phyloP scores from a whole-genome alignment of 37 sponge, comb jelly and placozoan species.

The Haliclona indistincta region DNA sequence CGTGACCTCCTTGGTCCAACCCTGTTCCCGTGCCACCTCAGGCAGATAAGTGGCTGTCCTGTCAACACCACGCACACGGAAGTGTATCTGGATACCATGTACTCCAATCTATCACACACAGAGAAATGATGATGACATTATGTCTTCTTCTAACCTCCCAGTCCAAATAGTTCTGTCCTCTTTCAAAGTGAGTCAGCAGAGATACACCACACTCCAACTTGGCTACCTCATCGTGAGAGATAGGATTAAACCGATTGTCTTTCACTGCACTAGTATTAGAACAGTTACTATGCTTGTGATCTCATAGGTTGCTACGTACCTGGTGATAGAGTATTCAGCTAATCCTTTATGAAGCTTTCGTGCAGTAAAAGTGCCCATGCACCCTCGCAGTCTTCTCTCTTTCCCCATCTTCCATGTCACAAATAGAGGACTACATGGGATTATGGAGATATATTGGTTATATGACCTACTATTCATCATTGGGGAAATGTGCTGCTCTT shows the following conservation, averaged over 20 bases:
- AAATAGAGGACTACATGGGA: conserved; percentile 83
- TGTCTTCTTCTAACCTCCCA: conserved; percentile 82
- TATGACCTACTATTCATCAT: conserved; percentile 73
- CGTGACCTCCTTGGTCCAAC: conserved; percentile 88
- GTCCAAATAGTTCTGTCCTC: conserved; percentile 74
- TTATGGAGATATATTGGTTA: not conserved
- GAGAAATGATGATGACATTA: conserved; percentile 2
- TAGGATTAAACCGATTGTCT: conserved; percentile 92
- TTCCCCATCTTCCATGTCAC: conserved; percentile 95
- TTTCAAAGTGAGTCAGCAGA: conserved; percentile 88
- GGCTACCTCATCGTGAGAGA: conserved; percentile 76
- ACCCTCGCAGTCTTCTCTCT: conserved; percentile 83
- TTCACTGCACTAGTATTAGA: conserved; percentile 89
- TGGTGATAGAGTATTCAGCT: conserved; percentile 89
- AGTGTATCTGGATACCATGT: conserved; percentile 97
- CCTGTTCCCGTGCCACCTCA: conserved; percentile 95
- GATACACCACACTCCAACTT: conserved; percentile 88
- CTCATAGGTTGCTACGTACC: conserved; percentile 44
- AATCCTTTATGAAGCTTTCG: conserved; percentile 86
- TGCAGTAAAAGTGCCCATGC: conserved; percentile 96
- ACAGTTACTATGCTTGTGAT: not conserved
- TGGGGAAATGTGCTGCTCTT: conserved; percentile 53
- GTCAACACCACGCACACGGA: conserved; percentile 19
- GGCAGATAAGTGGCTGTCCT: conserved; percentile 97
- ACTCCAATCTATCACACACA: conserved; percentile 86